Evolutionary conservation across 1,140 invertebrate genomes (phyloP).

Genomic region (Eubasilissa regina): DNA sequence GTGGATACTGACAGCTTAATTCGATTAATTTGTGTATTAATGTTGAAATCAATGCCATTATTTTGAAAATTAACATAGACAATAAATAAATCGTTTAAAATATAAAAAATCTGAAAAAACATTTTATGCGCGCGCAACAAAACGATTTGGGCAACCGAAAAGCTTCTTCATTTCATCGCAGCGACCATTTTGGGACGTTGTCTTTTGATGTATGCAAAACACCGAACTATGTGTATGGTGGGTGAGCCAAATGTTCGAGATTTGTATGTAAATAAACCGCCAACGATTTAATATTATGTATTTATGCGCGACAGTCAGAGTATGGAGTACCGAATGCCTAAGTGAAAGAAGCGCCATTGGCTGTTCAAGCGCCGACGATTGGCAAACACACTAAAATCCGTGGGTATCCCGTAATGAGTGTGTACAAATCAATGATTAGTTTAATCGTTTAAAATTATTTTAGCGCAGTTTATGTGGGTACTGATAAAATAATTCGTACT

Average conservation of each 20-base stretch:
- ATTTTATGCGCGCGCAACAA: not conserved
- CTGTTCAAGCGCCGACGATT: not conserved
- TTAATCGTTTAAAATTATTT: not conserved
- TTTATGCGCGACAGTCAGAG: conserved; percentile 4
- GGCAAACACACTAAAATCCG: not conserved
- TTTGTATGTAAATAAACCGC: conserved; percentile 15
- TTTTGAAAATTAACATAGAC: no score
- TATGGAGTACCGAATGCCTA: conserved; percentile 1
- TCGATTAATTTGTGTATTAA: no score
- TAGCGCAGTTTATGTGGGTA: no score
- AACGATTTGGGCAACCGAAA: conserved; percentile 4
- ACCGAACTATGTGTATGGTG: conserved; percentile 18
- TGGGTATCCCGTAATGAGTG: not conserved
- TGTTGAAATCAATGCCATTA: no score
- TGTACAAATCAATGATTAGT: not conserved
- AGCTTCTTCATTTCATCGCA: not conserved
- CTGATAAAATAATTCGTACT: no score
- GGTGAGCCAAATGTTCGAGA: not conserved
- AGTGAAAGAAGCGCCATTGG: not conserved
- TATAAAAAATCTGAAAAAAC: not conserved
- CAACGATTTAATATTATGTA: conserved; percentile 17
- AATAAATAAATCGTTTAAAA: not conserved
- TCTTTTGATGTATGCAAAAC: conserved; percentile 17
- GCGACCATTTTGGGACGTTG: conserved; percentile 2
- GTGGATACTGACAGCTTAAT: no score